A percentile compares a stretch with the other conserved stretches of the same genome.
These are phyloP conservation scores for Narcine bancroftii DNA, from an alignment of 2,113 vertebrate genomes.

Conservation along the genomic window DNA sequence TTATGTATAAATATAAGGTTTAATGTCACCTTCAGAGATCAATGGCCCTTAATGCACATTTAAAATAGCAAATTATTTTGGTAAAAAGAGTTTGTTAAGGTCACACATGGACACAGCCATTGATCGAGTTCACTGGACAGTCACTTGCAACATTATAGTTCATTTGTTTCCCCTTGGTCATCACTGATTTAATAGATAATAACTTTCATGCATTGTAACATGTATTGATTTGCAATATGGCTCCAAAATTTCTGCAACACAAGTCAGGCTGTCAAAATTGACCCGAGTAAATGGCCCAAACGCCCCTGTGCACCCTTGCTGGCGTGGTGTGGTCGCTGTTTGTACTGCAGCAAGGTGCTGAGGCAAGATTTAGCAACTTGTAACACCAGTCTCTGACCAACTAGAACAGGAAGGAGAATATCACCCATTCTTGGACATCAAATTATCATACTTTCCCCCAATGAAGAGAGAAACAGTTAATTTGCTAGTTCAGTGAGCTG, in stretches of 20 bases:
- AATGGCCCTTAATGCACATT: background rate
- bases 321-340: background rate
- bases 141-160: background rate
- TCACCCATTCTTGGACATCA: background rate
- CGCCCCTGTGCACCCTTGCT: background rate
- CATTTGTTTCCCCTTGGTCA: background rate
- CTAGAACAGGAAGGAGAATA: background rate
- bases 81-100: background rate
- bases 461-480: too few relatives aligned
- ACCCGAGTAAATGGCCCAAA: background rate
- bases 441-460: too few relatives aligned
- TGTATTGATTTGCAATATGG: background rate
- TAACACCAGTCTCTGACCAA: background rate
- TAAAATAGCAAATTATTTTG: background rate
- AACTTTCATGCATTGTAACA: background rate
- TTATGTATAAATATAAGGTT: background rate
- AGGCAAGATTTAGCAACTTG: background rate
- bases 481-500: too few relatives aligned
- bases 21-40: background rate
- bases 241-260: background rate
- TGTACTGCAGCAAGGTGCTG: background rate
- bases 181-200: background rate
- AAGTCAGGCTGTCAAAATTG: background rate
- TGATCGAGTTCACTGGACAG: background rate
- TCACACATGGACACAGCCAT: background rate